Evolutionary conservation across 2,797 vertebrate species (phyloP), one percentile per base, ranked within the genome.

Genomic region (Aphelocoma californica): DNA sequence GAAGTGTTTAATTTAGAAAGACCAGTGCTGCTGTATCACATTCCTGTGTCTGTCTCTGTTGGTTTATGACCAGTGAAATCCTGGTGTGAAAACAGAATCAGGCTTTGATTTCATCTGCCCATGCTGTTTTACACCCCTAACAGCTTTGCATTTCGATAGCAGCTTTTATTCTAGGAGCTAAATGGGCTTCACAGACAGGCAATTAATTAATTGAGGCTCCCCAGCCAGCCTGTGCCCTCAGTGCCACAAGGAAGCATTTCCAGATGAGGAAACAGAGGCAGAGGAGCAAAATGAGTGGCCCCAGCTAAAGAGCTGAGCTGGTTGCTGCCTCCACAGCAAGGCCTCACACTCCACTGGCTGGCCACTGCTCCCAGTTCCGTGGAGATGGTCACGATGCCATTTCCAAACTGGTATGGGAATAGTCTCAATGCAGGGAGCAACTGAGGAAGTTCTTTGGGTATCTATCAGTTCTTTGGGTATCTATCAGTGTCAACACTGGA

Each of bases 121-220:
- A 92, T 88, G 85, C 95, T 94, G 91, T 83, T 96, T 93, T 87
- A 69, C 57, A 15, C 82, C 78, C 87, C 87, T 93, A 86, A 90
- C 85, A 85, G 74, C 88, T 94, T 85, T 53, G 64, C 71, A 71
- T 93, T 95, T 90, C 74, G 86, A 82, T 45, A 84, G 88, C 14
- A 3, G 89, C 92, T 95, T 95, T 97, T 95, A 94, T 95, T 94
- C 92, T 92, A 81, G 83, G 81, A 96, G 86, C 84, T 96, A 92
- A 97, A 96, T 1, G 50, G 94, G 74, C 93, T 96, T 96, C 93
- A 84, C 96, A 93, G 94, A 96, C 92, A 94, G 88, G 64, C 91
- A 88, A 92, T 95, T 96, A 95, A 95, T 96, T 96, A 94, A 95
- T 60, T 34, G 88, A 66, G 75, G 53, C 81, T 92, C 88, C 51